phyloP scores from a whole-genome alignment of 92 coral and sea anemone species.

The Bergia sp. region DNA sequence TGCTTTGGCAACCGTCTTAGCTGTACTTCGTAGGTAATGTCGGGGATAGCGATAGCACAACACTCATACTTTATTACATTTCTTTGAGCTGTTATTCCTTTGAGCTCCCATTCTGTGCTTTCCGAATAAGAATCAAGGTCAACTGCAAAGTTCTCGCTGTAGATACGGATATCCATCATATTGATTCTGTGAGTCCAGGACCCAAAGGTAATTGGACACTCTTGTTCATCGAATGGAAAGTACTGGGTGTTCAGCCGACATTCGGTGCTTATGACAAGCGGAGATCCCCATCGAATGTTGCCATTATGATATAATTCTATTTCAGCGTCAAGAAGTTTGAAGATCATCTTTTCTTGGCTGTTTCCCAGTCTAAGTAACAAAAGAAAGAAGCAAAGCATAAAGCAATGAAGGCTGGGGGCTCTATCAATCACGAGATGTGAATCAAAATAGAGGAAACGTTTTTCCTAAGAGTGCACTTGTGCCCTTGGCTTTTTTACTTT shows the following conservation, averaged over 20 bases:
- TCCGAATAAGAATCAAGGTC: neutral
- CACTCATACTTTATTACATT: neutral
- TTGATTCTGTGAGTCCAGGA: neutral
- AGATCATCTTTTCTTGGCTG: neutral
- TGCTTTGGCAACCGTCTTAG: neutral
- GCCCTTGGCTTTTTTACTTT: no score
- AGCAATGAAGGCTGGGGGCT: no score
- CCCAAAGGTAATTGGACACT: neutral
- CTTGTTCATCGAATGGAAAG: slow-evolving; percentile 14
- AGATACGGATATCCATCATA: neutral
- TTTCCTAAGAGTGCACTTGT: no score
- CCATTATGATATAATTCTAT: neutral
- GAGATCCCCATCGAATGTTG: neutral
- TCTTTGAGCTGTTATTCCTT: neutral
- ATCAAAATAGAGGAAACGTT: no score
- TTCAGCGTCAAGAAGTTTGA: neutral
- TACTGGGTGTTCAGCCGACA: neutral
- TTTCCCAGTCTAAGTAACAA: neutral
- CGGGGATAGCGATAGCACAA: neutral
- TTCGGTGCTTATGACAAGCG: neutral
- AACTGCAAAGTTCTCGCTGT: neutral
- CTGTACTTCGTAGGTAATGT: neutral
- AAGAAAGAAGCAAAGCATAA: no score
- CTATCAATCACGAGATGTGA: no score
- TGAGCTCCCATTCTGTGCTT: neutral